phyloP scores from a whole-genome alignment of 92 coral and sea anemone genomes.

The Actinernus sp. region DNA sequence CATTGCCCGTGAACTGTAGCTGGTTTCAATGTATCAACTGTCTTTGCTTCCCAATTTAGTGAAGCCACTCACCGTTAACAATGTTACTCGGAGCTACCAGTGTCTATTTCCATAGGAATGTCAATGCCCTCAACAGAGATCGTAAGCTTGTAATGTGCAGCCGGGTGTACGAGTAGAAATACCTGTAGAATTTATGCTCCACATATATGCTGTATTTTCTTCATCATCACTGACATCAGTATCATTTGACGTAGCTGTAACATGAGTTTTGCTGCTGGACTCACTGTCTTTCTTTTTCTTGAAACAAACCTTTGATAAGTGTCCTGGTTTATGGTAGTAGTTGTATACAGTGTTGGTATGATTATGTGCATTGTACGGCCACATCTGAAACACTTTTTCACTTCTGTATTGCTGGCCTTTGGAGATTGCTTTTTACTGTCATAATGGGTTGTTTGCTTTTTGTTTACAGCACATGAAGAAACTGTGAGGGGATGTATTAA shows the following conservation, averaged over 20 bases:
- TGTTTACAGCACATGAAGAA: no score
- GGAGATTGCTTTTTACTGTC: no score
- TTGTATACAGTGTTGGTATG: conserved; percentile 6
- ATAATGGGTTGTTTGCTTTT: no score
- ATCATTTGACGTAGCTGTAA: conserved; percentile 20
- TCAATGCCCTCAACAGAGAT: conserved; percentile 23
- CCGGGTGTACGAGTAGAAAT: no score
- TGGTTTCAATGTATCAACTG: conserved; percentile 20
- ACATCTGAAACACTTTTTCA: conserved; percentile 44
- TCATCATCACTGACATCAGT: not conserved
- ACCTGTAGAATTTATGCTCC: no score
- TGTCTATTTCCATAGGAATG: conserved; percentile 43
- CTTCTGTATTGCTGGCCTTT: no score
- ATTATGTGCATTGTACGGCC: not conserved
- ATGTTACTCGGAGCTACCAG: conserved; percentile 50
- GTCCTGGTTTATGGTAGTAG: conserved; percentile 41
- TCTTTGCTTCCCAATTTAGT: conserved; percentile 19
- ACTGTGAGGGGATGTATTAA: no score
- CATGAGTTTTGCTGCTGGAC: conserved; percentile 8
- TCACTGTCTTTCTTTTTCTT: conserved; percentile 25
- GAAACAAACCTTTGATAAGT: conserved; percentile 40
- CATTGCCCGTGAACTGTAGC: conserved; percentile 38
- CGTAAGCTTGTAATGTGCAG: conserved; percentile 8
- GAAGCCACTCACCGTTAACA: conserved; percentile 19
- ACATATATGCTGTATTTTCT: conserved; percentile 23